Conservation (phyloP, 35 echinoderm and acorn worm species). For the Lytechinus pictus region DNA sequence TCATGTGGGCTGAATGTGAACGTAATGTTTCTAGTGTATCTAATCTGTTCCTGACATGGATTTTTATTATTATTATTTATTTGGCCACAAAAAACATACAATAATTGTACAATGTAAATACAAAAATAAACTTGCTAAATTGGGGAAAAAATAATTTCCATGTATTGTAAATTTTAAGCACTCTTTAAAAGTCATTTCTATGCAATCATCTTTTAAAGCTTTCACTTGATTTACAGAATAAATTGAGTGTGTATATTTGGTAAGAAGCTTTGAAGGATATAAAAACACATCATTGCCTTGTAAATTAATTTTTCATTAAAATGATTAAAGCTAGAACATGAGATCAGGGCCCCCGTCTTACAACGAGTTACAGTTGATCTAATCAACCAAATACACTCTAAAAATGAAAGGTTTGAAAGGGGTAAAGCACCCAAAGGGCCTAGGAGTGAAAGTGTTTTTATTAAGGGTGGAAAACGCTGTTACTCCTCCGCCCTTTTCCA, state of each 20-base stretch:
- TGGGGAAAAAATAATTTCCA: neutral
- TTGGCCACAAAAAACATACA: too few relatives aligned
- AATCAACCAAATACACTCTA: too few relatives aligned
- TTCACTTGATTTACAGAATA: neutral
- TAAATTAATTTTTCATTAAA: neutral
- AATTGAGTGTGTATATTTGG: neutral
- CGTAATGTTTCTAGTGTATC: neutral
- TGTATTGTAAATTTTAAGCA: neutral
- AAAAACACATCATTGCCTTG: neutral
- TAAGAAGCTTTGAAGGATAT: neutral
- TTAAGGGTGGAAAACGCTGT: too few relatives aligned
- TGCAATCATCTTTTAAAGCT: slow-evolving; percentile 5
- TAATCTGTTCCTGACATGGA: neutral
- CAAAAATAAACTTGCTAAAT: too few relatives aligned
- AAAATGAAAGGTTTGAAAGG: too few relatives aligned
- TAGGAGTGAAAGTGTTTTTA: too few relatives aligned
- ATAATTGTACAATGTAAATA: too few relatives aligned
- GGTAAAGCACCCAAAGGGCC: too few relatives aligned
- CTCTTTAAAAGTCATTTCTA: neutral
- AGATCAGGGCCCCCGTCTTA: too few relatives aligned
- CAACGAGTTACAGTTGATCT: too few relatives aligned
- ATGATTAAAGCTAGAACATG: neutral
- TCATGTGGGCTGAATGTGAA: neutral
- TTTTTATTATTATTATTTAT: too few relatives aligned
- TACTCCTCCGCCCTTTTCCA: too few relatives aligned